Evolutionary conservation across 2,113 vertebrate species (phyloP).

Genomic region (Ondatra zibethicus): DNA sequence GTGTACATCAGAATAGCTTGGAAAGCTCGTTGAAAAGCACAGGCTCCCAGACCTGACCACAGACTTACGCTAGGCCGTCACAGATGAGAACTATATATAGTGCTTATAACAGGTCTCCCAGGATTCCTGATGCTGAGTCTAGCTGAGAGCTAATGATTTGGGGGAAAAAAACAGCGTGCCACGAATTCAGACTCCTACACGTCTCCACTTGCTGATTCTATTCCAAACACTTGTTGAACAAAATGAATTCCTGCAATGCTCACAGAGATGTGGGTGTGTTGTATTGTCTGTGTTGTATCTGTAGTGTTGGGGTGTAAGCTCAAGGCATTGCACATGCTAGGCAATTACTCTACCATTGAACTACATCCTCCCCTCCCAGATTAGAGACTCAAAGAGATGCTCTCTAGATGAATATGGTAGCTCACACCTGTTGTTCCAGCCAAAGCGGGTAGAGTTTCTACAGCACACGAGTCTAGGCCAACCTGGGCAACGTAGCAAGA

Average conservation of each 20-base stretch:
- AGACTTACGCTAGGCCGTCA: background rate
- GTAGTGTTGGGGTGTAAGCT: background rate
- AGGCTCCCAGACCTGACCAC: background rate
- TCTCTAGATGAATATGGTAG: background rate
- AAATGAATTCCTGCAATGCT: background rate
- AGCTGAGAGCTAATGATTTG: background rate
- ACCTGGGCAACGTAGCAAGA: background rate
- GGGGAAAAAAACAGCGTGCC: background rate
- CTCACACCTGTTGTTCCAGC: background rate
- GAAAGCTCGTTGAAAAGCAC: background rate
- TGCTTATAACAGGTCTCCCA: background rate
- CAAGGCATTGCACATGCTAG: background rate
- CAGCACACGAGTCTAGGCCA: background rate
- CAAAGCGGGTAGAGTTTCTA: background rate
- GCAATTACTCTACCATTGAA: background rate
- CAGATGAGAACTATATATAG: background rate
- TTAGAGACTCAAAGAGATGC: background rate
- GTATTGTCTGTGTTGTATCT: background rate
- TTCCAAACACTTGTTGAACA: constrained; percentile 32
- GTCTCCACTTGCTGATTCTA: constrained; percentile 29
- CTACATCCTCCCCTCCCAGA: background rate
- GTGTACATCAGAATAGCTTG: background rate
- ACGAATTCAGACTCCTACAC: background rate
- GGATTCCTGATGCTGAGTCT: background rate
- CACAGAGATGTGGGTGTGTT: background rate